These are phyloP conservation scores for Papilio demoleus DNA, from an alignment of 2,888 invertebrate species.

Conservation along the genomic window DNA sequence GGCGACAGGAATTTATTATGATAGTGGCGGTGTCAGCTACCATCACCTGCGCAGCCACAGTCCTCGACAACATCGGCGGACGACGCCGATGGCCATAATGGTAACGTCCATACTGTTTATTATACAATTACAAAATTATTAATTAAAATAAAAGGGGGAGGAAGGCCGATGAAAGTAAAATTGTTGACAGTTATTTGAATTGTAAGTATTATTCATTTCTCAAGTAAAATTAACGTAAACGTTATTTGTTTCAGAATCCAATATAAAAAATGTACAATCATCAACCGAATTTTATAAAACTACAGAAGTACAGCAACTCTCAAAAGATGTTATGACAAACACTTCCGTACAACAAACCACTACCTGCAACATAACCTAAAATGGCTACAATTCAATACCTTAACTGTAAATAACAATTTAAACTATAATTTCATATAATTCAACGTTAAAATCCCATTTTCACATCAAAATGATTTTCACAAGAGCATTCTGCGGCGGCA, in stretches of 20 bases:
- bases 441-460: not conserved
- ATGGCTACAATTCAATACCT: not conserved
- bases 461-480: not conserved
- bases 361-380: not conserved
- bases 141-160: not conserved
- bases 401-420: not conserved
- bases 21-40: conserved; percentile 60
- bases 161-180: too few species aligned
- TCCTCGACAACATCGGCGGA: conserved; percentile 54
- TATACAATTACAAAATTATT: not conserved
- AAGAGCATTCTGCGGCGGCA: conserved; percentile 54
- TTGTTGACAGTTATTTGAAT: too few species aligned
- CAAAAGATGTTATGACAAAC: not conserved
- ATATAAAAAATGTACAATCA: not conserved
- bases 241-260: conserved; percentile 2
- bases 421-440: not conserved
- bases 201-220: not conserved
- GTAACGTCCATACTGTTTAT: conserved; percentile 48
- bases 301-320: not conserved
- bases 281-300: not conserved
- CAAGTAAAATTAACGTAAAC: not conserved
- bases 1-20: conserved; percentile 57
- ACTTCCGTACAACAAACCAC: not conserved
- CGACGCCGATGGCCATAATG: conserved; percentile 53
- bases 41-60: conserved; percentile 59